Conservation (phyloP, 37 sponge, comb jelly and placozoan species). For the Mnemiopsis leidyi region DNA sequence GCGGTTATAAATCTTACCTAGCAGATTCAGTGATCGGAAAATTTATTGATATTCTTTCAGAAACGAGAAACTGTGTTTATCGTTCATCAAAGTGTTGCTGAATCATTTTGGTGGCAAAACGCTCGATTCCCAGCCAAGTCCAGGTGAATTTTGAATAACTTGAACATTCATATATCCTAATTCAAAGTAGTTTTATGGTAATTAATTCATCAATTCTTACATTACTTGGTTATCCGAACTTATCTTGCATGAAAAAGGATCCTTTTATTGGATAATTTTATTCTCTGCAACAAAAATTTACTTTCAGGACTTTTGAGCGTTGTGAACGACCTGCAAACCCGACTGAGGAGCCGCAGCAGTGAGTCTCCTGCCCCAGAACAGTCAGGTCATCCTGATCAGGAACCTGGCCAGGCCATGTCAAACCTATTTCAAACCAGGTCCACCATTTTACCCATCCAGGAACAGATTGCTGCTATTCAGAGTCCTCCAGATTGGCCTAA, state of each 20-base stretch:
- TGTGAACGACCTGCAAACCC: neutral
- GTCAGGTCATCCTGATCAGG: neutral
- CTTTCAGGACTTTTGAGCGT: neutral
- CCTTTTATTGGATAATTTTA: neutral
- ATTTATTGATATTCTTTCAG: neutral
- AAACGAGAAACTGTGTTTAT: constrained; percentile 34
- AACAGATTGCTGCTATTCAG: neutral
- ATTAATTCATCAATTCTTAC: too few relatives aligned
- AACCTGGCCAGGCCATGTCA: neutral
- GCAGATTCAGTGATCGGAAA: too few relatives aligned
- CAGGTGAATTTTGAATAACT: neutral
- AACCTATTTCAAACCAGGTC: neutral
- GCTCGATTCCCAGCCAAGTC: neutral
- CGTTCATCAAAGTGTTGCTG: constrained; percentile 15
- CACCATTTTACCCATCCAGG: neutral
- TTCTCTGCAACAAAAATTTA: neutral
- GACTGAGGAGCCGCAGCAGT: neutral
- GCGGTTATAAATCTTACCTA: too few relatives aligned
- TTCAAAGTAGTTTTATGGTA: too few relatives aligned
- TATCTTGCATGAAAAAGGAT: neutral
- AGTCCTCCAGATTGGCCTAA: neutral
- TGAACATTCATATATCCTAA: neutral
- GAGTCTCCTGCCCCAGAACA: neutral
- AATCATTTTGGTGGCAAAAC: constrained; percentile 40
- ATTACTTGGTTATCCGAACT: neutral